Conservation (phyloP, 2,888 invertebrate species). For the Elegia similella region DNA sequence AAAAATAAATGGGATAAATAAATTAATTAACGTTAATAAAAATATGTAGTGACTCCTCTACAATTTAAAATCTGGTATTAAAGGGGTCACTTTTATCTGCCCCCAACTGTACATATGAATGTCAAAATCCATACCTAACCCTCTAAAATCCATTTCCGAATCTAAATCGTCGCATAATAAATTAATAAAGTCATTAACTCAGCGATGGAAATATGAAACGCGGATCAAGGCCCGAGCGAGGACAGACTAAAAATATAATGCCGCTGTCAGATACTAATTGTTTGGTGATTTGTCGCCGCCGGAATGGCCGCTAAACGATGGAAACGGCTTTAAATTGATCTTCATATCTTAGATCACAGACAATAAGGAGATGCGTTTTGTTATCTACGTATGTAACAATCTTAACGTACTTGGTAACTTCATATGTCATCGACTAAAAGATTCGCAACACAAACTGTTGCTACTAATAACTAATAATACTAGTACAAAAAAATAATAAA, state of each 20-base stretch:
- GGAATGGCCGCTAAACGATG: background rate
- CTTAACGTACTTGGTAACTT: no score
- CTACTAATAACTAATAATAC: no score
- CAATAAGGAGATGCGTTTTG: background rate
- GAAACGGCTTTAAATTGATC: constrained; percentile 1
- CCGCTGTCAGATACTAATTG: constrained; percentile 12
- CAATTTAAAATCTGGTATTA: no score
- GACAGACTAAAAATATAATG: constrained; percentile 11
- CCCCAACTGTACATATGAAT: no score
- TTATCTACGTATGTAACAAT: background rate
- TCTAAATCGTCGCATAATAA: background rate
- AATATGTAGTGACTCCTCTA: no score
- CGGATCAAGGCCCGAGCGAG: background rate
- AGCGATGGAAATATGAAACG: background rate
- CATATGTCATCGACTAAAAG: no score
- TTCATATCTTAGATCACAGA: background rate
- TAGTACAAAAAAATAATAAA: no score
- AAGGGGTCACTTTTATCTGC: no score
- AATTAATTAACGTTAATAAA: no score
- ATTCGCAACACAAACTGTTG: no score
- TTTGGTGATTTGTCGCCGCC: constrained; percentile 8
- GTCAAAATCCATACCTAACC: background rate
- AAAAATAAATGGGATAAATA: no score
- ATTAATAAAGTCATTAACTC: background rate
- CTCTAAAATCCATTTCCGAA: background rate